Evolutionary conservation across 2,888 invertebrate genomes (phyloP).

Genomic region (Sclerodermus sp.): DNA sequence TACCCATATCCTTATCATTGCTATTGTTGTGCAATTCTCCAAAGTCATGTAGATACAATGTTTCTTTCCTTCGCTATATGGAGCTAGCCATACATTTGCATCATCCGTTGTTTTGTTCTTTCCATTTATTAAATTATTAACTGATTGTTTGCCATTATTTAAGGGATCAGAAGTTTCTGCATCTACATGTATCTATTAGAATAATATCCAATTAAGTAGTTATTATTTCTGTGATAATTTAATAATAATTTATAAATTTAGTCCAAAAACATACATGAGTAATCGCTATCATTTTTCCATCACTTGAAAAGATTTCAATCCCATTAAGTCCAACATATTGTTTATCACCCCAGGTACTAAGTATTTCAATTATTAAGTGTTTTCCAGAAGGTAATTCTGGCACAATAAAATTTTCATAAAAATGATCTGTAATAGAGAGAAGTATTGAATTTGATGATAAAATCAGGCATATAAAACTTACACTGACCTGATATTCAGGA

Average conservation of each 20-base stretch:
- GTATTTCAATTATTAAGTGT: conserved; percentile 68
- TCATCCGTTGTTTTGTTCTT: conserved; percentile 76
- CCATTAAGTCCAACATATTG: conserved; percentile 79
- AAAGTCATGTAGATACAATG: conserved; percentile 67
- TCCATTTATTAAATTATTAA: conserved; percentile 70
- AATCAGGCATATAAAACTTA: neutral
- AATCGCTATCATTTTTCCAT: conserved; percentile 64
- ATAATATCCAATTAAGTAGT: neutral
- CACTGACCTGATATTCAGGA: conserved; percentile 7
- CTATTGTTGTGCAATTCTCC: conserved; percentile 61
- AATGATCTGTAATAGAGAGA: neutral
- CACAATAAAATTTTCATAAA: conserved; percentile 64
- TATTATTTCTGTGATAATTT: too few relatives aligned
- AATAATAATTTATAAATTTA: too few relatives aligned
- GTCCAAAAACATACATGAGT: conserved; percentile 64
- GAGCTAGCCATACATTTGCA: conserved; percentile 75
- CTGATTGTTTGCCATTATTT: conserved; percentile 25
- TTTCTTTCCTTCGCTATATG: conserved; percentile 64
- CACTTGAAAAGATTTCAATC: conserved; percentile 71
- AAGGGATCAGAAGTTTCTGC: conserved; percentile 67
- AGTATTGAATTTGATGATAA: too few relatives aligned
- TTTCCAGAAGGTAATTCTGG: conserved; percentile 76
- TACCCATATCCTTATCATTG: conserved; percentile 51
- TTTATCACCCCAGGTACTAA: conserved; percentile 78
- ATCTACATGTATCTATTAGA: conserved; percentile 60